These are phyloP conservation scores for Gallirallus australis DNA, from an alignment of 2,797 vertebrate genomes.

Conservation along the genomic window DNA sequence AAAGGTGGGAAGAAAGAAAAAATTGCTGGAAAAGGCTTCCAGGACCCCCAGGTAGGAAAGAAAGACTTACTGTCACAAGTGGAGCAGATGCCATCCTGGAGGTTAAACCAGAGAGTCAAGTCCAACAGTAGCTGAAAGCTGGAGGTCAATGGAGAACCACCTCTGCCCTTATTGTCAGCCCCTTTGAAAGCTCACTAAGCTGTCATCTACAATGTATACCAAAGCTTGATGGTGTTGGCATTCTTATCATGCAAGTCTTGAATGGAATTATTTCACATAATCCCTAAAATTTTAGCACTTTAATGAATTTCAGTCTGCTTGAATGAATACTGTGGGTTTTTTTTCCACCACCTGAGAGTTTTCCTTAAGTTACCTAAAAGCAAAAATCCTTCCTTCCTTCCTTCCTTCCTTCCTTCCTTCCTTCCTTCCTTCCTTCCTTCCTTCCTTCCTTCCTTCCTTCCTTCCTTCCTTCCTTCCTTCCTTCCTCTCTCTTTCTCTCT, in stretches of 20 bases:
- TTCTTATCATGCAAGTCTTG: background rate
- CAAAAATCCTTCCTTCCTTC: background rate
- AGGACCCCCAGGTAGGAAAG: background rate
- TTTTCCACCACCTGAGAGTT: background rate
- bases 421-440: too few species aligned
- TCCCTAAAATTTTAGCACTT: background rate
- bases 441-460: too few species aligned
- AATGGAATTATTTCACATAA: background rate
- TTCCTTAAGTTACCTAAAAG: background rate
- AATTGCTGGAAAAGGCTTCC: background rate
- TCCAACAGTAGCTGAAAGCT: background rate
- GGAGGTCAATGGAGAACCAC: background rate
- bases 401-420: too few species aligned
- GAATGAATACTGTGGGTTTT: background rate
- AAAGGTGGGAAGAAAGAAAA: background rate
- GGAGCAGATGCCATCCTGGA: background rate
- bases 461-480: too few species aligned
- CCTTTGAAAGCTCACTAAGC: background rate
- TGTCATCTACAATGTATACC: background rate
- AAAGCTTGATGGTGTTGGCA: background rate
- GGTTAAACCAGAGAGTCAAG: background rate
- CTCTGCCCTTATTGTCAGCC: background rate
- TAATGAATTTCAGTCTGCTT: background rate
- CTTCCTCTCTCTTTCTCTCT: too few species aligned
- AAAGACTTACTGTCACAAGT: background rate